phyloP scores from a whole-genome alignment of 2,113 vertebrate genomes.

The Cyprinodon brontotheroides region DNA sequence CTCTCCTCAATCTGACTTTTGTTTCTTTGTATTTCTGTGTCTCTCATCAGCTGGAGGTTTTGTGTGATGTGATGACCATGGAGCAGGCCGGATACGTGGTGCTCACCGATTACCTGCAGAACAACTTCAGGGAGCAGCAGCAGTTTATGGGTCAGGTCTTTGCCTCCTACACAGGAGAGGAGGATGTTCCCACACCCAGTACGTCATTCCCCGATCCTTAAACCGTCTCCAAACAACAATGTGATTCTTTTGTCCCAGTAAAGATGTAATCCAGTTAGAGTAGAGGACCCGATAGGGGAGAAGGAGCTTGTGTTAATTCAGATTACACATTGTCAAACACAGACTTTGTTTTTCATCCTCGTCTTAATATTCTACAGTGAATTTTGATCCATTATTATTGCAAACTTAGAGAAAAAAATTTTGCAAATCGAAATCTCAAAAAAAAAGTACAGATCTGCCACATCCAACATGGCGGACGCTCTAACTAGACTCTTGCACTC shows the following conservation, averaged over 20 bases:
- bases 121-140: slow-evolving; percentile 94
- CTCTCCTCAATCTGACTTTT: background rate
- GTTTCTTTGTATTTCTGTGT: background rate
- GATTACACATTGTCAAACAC: background rate
- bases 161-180: slow-evolving; percentile 90
- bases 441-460: too few species aligned
- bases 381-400: too few species aligned
- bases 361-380: too few species aligned
- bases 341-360: too few species aligned
- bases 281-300: too few species aligned
- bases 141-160: slow-evolving; percentile 94
- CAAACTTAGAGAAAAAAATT: too few species aligned
- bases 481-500: too few species aligned
- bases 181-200: slow-evolving; percentile 90
- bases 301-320: background rate
- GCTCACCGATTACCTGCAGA: slow-evolving; percentile 97
- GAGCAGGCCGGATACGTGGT: slow-evolving; percentile 96
- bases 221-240: background rate
- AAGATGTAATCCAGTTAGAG: too few species aligned
- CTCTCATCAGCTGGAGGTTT: slow-evolving; percentile 85
- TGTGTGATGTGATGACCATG: slow-evolving; percentile 98
- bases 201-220: slow-evolving; percentile 48
- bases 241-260: background rate
- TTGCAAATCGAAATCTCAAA: too few species aligned
- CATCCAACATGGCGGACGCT: too few species aligned